These are phyloP conservation scores for Cherax quadricarinatus DNA, from an alignment of 1,140 invertebrate species.

Conservation along the genomic window DNA sequence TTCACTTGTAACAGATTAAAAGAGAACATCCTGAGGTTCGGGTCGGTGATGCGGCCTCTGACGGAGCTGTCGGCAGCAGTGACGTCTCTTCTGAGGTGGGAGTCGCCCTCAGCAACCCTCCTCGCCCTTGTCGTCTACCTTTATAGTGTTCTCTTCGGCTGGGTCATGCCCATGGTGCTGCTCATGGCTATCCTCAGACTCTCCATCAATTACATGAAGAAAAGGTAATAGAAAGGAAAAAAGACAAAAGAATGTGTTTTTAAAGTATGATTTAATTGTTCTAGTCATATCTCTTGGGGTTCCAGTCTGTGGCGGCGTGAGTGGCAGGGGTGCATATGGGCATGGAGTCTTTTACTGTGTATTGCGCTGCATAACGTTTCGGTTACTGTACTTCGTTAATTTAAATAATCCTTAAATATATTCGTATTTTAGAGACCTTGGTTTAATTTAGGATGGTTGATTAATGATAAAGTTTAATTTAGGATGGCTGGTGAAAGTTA, in stretches of 20 bases:
- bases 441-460: no score
- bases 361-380: no score
- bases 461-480: no score
- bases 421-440: no score
- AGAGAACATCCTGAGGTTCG: conserved; percentile 60
- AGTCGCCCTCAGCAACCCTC: conserved; percentile 72
- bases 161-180: conserved; percentile 72
- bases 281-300: background rate
- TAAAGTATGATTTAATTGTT: background rate
- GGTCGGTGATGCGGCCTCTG: conserved; percentile 58
- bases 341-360: no score
- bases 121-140: conserved; percentile 70
- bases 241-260: background rate
- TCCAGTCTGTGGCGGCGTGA: no score
- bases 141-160: conserved; percentile 71
- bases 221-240: conserved; percentile 65
- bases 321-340: no score
- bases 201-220: conserved; percentile 71
- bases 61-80: conserved; percentile 51
- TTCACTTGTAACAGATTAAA: conserved; percentile 32
- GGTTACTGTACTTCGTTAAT: no score
- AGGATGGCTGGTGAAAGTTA: no score
- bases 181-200: conserved; percentile 70
- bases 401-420: no score
- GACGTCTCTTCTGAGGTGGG: conserved; percentile 62